A percentile compares a stretch with the other conserved stretches of the same genome.
phyloP scores from a whole-genome alignment of 2,797 vertebrate species.

The Benthosema pterotum region DNA sequence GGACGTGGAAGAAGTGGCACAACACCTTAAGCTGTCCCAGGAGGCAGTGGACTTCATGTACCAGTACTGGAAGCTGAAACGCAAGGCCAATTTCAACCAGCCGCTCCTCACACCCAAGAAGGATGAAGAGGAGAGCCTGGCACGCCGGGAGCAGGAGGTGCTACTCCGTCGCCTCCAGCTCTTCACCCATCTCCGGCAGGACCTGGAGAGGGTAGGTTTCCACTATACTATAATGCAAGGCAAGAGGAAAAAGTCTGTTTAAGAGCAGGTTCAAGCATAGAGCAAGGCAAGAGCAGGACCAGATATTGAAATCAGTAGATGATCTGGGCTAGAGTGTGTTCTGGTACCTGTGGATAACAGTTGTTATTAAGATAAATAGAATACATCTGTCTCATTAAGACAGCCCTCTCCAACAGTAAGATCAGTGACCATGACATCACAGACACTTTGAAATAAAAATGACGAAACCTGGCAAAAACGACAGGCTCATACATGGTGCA shows the following conservation, averaged over 20 bases:
- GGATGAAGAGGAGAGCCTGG: slow-evolving; percentile 97
- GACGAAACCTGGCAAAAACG: too few relatives aligned
- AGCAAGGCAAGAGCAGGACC: neutral
- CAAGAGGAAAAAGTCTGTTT: neutral
- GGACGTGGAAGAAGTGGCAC: slow-evolving; percentile 83
- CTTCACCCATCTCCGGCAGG: slow-evolving; percentile 96
- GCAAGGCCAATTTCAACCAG: slow-evolving; percentile 94
- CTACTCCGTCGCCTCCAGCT: slow-evolving; percentile 93
- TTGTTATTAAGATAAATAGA: too few relatives aligned
- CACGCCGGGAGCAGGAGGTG: slow-evolving; percentile 93
- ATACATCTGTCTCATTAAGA: too few relatives aligned
- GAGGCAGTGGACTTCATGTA: slow-evolving; percentile 90
- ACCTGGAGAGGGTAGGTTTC: slow-evolving; percentile 93
- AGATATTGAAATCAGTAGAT: neutral
- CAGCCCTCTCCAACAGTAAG: too few relatives aligned
- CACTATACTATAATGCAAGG: neutral
- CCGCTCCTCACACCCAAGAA: slow-evolving; percentile 94
- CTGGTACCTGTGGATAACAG: too few relatives aligned
- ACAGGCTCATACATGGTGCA: too few relatives aligned
- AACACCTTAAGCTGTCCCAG: slow-evolving; percentile 79
- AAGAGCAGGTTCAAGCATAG: neutral
- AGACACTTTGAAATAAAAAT: too few relatives aligned
- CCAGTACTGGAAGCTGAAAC: slow-evolving; percentile 98
- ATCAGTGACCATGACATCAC: too few relatives aligned
- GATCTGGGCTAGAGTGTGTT: too few relatives aligned